Base-by-base conservation (phyloP, 2,113 vertebrate species). In the Nymphicus hollandicus region DNA sequence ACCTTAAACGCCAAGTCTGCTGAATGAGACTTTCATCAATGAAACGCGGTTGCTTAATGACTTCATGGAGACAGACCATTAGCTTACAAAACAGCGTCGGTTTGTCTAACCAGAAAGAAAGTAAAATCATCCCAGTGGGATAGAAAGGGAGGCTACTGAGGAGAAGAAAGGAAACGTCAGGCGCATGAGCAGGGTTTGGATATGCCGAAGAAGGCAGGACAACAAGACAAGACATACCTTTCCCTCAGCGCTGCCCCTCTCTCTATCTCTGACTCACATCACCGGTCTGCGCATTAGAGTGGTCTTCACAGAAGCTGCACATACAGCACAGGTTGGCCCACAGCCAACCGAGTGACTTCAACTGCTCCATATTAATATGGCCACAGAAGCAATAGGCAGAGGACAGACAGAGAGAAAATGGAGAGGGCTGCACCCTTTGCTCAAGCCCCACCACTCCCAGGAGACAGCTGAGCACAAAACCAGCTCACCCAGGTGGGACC, bases 331-430 rank as follows among this genome's bases (percentile, higher is more conserved):
- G 93, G 86, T 91, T 98, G 98, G 98, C 98, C 95, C 44, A 14
- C 81, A 43, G 97, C 98, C 98, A 99, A 86, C 91, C 29, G 85
- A 94, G 97, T 98, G 98, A 99, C 98, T 98, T 98, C 97, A 97
- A 86, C 97, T 95, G 97, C 97, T 98, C 97, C 97, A 97, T 93
- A 97, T 97, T 98, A 97, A 98, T 96, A 92, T 43, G 93, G 98
- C 97, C 96, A 94, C 86, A 95, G 97, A 92, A 92, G 95, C 92
- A 44, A 89, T 7, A 91, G 96, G 88, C 94, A 95, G 93, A 92
- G 97, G 94, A 96, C 92, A 31, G 76, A 24, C 50, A 90, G 58
- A 90, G 58, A 80, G 92, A 95, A 91, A 96, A 92, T 14, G 91
- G 64, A 90, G 87, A 50, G 89, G 66, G 89, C 4, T 83, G 92